Evolutionary conservation across 2,797 vertebrate genomes (phyloP), one percentile per base, ranked within the genome.

Genomic region (Ceryle rudis): DNA sequence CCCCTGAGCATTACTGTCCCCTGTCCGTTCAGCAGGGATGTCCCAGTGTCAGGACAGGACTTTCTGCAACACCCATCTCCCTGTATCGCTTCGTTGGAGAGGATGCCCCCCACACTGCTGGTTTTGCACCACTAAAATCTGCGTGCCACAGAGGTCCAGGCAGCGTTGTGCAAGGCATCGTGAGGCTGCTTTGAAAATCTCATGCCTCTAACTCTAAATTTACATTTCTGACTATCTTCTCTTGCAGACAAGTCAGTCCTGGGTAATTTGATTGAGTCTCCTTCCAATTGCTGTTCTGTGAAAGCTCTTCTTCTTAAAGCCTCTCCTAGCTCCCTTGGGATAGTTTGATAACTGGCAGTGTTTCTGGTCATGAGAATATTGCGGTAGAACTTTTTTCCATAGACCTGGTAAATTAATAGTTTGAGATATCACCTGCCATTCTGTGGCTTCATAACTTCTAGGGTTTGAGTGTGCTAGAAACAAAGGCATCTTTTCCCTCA

Each of bases 1-100:
- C 11, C 37, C 9, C 10, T 0, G 2, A n/a, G 37, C 1, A 0
- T 55, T 26, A 19, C 42, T 19, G 8, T 41, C 14, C 14, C 5
- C 37, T 66, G 18, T 33, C 31, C 12, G 4, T 71, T 52, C 67
- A 57, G 20, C 3, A 0, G 37, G 42, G 11, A 42, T 3, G 0
- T 61, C 20, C 31, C 1, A 1, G 22, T 2, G 0, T 15, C 21
- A 54, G 39, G 31, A 62, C 29, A 11, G 31, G 37, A 35, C 52
- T 60, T 55, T 78, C 83, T 70, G 51, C 46, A 78, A 22, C 51
- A 37, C 4, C 26, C 26, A 18, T 28, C 6, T 41, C 47, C 42
- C 20, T 14, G 11, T 47, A 31, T 22, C 1, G 0, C 20, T 28
- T 47, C 12, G 10, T 1, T 57, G 61, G 37, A 65, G 37, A 42